Base-by-base conservation (phyloP, 1,140 invertebrate species). In the Contarinia nasturtii region DNA sequence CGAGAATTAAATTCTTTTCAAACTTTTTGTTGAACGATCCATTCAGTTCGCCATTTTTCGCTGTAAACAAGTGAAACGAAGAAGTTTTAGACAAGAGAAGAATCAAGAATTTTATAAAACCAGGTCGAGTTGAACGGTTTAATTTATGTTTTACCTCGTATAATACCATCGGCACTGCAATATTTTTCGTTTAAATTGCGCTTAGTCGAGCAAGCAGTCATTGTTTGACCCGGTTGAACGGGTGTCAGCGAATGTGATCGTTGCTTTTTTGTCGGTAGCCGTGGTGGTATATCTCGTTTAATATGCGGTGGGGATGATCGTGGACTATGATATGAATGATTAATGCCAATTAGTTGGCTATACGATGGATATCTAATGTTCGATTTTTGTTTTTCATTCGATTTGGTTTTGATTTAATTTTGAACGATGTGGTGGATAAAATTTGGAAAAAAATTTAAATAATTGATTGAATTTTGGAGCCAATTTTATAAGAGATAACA, bases 221-320 rank as follows among this genome's bases (percentile, higher is more conserved):
- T 1, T 19, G 7, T 38, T 21, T 36, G 15, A 38, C 10, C 59
- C 4, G 27, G 27, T 56, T 73, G 71, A 11, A 70, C 70, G 0
- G 76, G 75, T 0, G 77, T 79, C 21, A 80, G 53, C 19, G 77
- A 79, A 54, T 78, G 76, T 7, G 76, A 78, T 33, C 77, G 62
- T 55, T 79, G 76, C 52, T 79, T 78, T 55, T 79, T 79, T 47
- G 73, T 72, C 21, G 76, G 76, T n/a, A 77, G 63, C 48, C 74
- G 54, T 19, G 77, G 66, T 8, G 74, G 73, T 22, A 68, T 65
- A 43, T 75, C 75, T 10, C 72, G 67, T 50, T 70, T 69, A 15
- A 65, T 62, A 18, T 69, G 53, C 0, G 72, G 73, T 49, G 77
- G 65, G 53, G 61, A 67, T 57, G 70, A 56, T 59, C 70, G 50